phyloP scores from a whole-genome alignment of 1,140 invertebrate genomes.

The Grapholita molesta region DNA sequence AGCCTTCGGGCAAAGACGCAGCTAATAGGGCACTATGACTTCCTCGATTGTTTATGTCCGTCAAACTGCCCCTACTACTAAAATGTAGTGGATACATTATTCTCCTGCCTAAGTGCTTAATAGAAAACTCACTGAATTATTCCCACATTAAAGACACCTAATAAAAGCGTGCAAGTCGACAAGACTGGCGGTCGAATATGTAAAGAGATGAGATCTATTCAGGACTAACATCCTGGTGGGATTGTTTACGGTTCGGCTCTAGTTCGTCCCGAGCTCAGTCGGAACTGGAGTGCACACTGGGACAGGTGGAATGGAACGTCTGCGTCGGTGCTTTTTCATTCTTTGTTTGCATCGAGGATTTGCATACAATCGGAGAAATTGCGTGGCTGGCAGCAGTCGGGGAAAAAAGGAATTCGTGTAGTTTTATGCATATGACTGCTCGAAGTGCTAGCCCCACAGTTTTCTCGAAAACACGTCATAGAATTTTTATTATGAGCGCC shows the following conservation, averaged over 20 bases:
- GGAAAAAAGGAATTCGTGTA: conserved; percentile 57
- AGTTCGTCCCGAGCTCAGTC: conserved; percentile 47
- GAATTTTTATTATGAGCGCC: conserved; percentile 16
- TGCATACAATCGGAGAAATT: conserved; percentile 74
- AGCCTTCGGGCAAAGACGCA: conserved; percentile 30
- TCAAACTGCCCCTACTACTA: conserved; percentile 36
- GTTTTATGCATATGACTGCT: conserved; percentile 55
- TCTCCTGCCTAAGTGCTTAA: conserved; percentile 59
- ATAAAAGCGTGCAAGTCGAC: conserved; percentile 59
- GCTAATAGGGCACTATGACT: conserved; percentile 33
- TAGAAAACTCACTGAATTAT: conserved; percentile 62
- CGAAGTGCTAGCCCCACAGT: conserved; percentile 31
- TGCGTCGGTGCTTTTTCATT: conserved; percentile 67
- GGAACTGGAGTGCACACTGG: conserved; percentile 36
- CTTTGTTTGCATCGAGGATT: conserved; percentile 69
- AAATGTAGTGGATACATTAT: conserved; percentile 62
- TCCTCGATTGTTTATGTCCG: conserved; percentile 38
- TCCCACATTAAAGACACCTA: conserved; percentile 54
- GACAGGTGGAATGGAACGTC: conserved; percentile 54
- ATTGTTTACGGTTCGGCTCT: conserved; percentile 60
- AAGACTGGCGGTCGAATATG: conserved; percentile 57
- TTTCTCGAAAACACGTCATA: conserved; percentile 31
- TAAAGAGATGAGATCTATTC: conserved; percentile 63
- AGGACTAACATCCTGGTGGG: conserved; percentile 56
- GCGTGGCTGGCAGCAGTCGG: conserved; percentile 51